A percentile compares a stretch with the other conserved stretches of the same genome.
These are phyloP conservation scores for Xestoiulus laeticollis DNA, from an alignment of 2,888 invertebrate species.

Conservation along the genomic window DNA sequence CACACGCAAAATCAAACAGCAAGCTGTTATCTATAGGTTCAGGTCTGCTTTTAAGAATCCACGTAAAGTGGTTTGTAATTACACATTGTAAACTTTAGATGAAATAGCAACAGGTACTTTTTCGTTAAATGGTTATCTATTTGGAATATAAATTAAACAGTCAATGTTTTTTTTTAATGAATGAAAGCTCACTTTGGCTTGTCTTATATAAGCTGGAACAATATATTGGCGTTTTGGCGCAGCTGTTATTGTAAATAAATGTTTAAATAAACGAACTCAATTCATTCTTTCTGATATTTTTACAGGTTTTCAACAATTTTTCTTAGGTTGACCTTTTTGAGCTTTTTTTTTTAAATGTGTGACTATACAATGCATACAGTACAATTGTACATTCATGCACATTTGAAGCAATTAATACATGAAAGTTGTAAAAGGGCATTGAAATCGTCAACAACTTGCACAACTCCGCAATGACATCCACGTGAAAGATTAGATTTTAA, in stretches of 20 bases:
- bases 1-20: not conserved
- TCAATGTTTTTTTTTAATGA: not conserved
- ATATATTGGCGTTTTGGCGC: not conserved
- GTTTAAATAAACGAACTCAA: not conserved
- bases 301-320: not conserved
- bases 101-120: not conserved
- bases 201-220: not conserved
- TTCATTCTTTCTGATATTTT: no score
- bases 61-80: no score
- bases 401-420: no score
- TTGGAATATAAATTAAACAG: not conserved
- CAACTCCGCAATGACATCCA: not conserved
- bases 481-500: not conserved
- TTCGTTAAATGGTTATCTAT: not conserved
- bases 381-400: no score
- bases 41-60: no score
- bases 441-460: no score
- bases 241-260: constrained; percentile 13
- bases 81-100: not conserved
- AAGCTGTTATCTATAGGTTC: not conserved
- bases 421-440: no score
- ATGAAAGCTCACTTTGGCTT: not conserved
- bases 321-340: not conserved
- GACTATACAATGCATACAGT: no score
- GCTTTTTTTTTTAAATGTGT: not conserved